Conservation (phyloP, 30 jellyfish, hydroid and myxozoan species). For the Turritopsis rubra region DNA sequence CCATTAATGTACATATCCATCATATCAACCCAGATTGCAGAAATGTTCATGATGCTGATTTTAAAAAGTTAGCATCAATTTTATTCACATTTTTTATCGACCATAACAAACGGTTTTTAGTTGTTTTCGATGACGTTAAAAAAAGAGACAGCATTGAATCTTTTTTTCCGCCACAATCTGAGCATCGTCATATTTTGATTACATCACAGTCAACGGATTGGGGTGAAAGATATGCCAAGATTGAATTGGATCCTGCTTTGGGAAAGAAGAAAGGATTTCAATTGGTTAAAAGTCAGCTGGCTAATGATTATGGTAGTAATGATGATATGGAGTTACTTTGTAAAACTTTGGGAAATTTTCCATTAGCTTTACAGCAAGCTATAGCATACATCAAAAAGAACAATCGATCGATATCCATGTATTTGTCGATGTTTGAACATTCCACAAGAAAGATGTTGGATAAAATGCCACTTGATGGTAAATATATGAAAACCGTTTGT, state of each 20-base stretch:
- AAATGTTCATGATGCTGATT: not conserved
- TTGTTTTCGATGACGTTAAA: constrained; percentile 37
- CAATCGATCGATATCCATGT: not conserved
- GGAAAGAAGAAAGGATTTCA: constrained; percentile 17
- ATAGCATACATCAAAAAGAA: constrained; percentile 36
- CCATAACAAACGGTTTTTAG: constrained; percentile 15
- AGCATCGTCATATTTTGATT: constrained; percentile 15
- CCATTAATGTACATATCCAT: constrained; percentile 29
- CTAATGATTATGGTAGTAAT: not conserved
- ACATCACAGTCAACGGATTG: constrained; percentile 42
- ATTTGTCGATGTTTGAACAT: not conserved
- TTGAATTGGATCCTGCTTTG: constrained; percentile 22
- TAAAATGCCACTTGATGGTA: not conserved
- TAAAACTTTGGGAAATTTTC: constrained; percentile 35
- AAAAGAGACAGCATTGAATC: constrained; percentile 21
- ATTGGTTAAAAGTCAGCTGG: constrained; percentile 13
- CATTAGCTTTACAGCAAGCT: constrained; percentile 61
- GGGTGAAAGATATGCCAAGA: constrained; percentile 32
- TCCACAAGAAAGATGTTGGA: not conserved
- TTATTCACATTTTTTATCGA: constrained; percentile 24
- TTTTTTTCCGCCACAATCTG: constrained; percentile 15
- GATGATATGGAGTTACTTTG: constrained; percentile 29
- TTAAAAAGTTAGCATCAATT: not conserved
- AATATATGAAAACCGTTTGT: not conserved
- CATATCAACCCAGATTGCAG: constrained; percentile 23